These are phyloP conservation scores for Rallus limicola DNA, from an alignment of 2,113 vertebrate genomes.

Conservation along the genomic window DNA sequence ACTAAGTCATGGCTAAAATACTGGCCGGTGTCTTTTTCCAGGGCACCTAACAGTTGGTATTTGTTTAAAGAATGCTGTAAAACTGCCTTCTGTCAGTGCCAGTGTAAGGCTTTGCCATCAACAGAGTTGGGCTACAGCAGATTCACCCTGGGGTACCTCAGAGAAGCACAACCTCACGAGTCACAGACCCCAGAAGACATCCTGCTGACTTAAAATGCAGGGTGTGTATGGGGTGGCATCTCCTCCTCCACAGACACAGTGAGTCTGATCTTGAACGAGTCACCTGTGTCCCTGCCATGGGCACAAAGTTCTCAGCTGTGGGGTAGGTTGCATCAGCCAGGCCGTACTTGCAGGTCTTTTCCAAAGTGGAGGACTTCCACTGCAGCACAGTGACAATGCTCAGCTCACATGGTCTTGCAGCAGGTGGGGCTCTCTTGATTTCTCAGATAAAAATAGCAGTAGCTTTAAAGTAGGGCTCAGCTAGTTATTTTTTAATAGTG, in stretches of 20 bases:
- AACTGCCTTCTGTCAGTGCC: background rate
- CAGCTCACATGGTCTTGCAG: background rate
- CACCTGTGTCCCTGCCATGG: background rate
- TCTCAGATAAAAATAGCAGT: background rate
- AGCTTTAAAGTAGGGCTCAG: background rate
- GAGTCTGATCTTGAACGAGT: background rate
- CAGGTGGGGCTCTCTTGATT: background rate
- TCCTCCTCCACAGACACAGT: rapidly evolving
- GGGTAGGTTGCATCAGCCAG: background rate
- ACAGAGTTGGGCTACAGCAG: rapidly evolving
- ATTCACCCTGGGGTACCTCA: background rate
- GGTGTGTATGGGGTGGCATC: no score
- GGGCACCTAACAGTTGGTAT: background rate
- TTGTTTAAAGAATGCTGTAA: background rate
- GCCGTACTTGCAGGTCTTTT: background rate
- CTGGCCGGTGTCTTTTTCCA: background rate
- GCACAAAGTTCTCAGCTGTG: no score
- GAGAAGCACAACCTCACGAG: background rate
- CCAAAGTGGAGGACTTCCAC: background rate
- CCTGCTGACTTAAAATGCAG: background rate
- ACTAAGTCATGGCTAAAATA: background rate
- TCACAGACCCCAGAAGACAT: background rate
- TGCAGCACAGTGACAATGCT: background rate
- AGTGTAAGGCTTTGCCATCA: background rate
- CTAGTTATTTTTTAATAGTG: constrained; percentile 38